Conservation (phyloP, 1,140 invertebrate genomes). For the Dreissena polymorpha region DNA sequence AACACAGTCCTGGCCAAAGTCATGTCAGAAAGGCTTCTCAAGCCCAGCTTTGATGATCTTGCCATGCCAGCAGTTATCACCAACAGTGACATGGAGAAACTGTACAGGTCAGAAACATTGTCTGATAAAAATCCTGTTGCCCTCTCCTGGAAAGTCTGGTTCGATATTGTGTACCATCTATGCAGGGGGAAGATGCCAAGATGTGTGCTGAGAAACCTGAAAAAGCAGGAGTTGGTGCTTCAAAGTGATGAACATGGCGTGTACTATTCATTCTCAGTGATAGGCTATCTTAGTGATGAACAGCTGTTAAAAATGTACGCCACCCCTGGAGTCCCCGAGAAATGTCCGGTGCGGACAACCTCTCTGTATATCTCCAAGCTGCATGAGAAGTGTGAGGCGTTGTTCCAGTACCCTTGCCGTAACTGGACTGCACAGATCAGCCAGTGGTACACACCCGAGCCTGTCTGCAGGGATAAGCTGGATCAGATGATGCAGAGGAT, state of each 20-base stretch:
- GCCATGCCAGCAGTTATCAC: slow-evolving; percentile 4
- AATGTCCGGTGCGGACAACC: slow-evolving; percentile 31
- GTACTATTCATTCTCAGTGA: slow-evolving; percentile 24
- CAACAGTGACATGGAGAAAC: slow-evolving; percentile 22
- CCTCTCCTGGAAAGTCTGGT: slow-evolving; percentile 41
- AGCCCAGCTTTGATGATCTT: background rate
- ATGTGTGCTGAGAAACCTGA: slow-evolving; percentile 13
- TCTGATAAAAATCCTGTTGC: slow-evolving; percentile 13
- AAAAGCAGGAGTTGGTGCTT: slow-evolving; percentile 6
- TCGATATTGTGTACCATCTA: slow-evolving; percentile 37
- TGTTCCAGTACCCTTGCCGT: slow-evolving; percentile 27
- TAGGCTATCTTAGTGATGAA: slow-evolving; percentile 13
- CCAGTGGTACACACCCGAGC: slow-evolving; percentile 13
- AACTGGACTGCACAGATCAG: background rate
- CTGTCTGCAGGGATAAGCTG: slow-evolving; percentile 25
- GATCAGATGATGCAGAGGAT: slow-evolving; percentile 23
- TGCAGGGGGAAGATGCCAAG: slow-evolving; percentile 17
- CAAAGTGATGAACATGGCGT: slow-evolving; percentile 42
- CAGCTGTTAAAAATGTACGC: slow-evolving; percentile 37
- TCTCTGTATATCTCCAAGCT: slow-evolving; percentile 45
- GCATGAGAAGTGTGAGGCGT: slow-evolving; percentile 27
- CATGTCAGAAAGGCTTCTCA: background rate
- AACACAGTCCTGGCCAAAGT: slow-evolving; percentile 13
- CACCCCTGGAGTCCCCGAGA: slow-evolving; percentile 20
- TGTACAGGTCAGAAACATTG: slow-evolving; percentile 23